phyloP scores from a whole-genome alignment of 2,113 vertebrate species.

The Peromyscus polionotus region DNA sequence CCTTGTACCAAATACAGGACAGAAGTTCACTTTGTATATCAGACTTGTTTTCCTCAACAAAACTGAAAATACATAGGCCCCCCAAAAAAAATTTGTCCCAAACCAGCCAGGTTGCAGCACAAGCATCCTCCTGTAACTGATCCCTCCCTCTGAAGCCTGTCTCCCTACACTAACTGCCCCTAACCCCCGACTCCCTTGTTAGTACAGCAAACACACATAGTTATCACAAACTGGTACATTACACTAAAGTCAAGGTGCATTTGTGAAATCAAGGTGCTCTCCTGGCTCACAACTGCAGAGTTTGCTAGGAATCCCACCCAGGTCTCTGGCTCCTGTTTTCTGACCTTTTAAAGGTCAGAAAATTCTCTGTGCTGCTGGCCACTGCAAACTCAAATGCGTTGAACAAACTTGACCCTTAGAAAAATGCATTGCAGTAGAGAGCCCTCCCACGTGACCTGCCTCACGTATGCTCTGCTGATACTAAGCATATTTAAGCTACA shows the following conservation, averaged over 20 bases:
- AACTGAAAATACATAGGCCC: not conserved
- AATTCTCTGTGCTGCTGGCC: not conserved
- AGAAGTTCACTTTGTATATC: not conserved
- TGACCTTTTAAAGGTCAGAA: not conserved
- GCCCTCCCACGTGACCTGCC: not conserved
- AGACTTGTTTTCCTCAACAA: not conserved
- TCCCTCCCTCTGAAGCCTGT: not conserved
- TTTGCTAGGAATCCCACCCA: not conserved
- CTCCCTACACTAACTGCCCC: not conserved
- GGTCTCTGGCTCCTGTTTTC: not conserved
- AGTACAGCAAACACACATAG: not conserved
- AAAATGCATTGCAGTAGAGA: not conserved
- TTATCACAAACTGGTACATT: not conserved
- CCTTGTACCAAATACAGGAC: not conserved
- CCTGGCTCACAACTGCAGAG: not conserved
- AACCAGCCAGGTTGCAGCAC: not conserved
- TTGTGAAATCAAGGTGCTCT: not conserved
- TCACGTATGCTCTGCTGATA: not conserved
- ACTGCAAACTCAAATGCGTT: not conserved
- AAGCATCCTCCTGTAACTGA: not conserved
- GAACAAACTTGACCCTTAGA: not conserved
- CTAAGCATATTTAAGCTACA: not conserved
- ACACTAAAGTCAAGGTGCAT: not conserved
- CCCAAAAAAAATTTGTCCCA: not conserved
- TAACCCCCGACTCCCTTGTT: too few relatives aligned